A percentile compares a stretch with the other conserved stretches of the same genome.
Evolutionary conservation across 2,888 invertebrate genomes (phyloP).

Genomic region (Lepas anatifera): DNA sequence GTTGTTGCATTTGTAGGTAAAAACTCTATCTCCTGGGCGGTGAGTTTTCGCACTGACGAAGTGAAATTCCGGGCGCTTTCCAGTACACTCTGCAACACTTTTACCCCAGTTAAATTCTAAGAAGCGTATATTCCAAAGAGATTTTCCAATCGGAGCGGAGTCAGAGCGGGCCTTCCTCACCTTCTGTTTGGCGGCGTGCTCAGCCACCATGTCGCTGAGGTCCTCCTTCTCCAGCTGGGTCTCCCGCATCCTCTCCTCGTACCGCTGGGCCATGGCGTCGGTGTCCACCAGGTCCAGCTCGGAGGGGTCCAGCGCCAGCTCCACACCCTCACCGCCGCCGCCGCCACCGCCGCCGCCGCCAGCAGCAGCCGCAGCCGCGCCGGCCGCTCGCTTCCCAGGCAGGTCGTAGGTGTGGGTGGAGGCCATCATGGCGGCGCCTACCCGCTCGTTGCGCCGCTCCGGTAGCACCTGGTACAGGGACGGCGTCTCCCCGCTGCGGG

Average conservation of each 20-base stretch:
- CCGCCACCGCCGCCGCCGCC: too few species aligned
- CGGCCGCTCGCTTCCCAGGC: slow-evolving; percentile 38
- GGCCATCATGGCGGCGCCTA: slow-evolving; percentile 89
- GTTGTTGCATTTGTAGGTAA: too few species aligned
- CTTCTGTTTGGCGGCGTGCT: slow-evolving; percentile 94
- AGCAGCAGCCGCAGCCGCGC: slow-evolving; percentile 26
- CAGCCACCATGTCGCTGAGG: slow-evolving; percentile 95
- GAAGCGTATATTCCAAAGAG: too few species aligned
- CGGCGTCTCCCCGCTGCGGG: slow-evolving; percentile 70
- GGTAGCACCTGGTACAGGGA: slow-evolving; percentile 82
- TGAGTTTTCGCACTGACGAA: too few species aligned
- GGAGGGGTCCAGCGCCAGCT: slow-evolving; percentile 91
- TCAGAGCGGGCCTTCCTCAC: slow-evolving; percentile 43
- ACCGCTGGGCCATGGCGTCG: slow-evolving; percentile 87
- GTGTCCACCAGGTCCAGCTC: slow-evolving; percentile 87
- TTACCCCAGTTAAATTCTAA: too few species aligned
- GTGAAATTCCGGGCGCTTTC: too few species aligned
- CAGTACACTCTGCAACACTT: too few species aligned
- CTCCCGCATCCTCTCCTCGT: slow-evolving; percentile 91
- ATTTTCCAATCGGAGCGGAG: too few species aligned
- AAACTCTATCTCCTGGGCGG: too few species aligned
- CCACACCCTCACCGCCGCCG: slow-evolving; percentile 45
- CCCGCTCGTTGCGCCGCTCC: slow-evolving; percentile 80
- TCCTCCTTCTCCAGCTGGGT: slow-evolving; percentile 86
- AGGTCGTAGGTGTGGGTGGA: slow-evolving; percentile 97